These are phyloP conservation scores for Drosophila asahinai DNA, from an alignment of 1,140 invertebrate species.

Conservation along the genomic window DNA sequence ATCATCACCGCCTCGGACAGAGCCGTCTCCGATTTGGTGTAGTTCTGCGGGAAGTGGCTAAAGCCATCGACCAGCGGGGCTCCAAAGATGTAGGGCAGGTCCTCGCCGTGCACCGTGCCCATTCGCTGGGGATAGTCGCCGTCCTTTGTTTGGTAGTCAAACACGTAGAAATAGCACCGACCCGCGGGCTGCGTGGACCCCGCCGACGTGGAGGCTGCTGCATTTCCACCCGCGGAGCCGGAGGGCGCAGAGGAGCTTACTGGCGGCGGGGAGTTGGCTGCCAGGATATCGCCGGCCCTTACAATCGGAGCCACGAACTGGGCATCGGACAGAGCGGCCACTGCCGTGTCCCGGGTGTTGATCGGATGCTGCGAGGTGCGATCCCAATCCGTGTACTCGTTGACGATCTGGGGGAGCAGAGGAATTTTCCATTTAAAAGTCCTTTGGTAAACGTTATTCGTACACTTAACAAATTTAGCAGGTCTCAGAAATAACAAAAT, in stretches of 20 bases:
- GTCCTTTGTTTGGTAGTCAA: constrained; percentile 96
- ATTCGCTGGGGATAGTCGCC: constrained; percentile 95
- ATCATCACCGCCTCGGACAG: constrained; percentile 97
- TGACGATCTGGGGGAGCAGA: constrained; percentile 88
- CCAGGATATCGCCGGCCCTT: constrained; percentile 92
- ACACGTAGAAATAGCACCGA: constrained; percentile 95
- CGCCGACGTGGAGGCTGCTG: constrained; percentile 70
- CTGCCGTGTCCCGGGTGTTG: constrained; percentile 95
- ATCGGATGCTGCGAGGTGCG: constrained; percentile 95
- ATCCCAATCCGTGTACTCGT: constrained; percentile 99
- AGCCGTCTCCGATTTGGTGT: constrained; percentile 94
- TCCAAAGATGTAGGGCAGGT: constrained; percentile 95
- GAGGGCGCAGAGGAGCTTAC: constrained; percentile 74
- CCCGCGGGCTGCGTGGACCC: constrained; percentile 86
- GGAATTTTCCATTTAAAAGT: constrained; percentile 19
- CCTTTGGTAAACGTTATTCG: background rate
- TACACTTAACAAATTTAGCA: background rate
- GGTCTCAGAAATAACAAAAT: background rate
- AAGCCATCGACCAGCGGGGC: constrained; percentile 92
- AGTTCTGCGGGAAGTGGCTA: constrained; percentile 94
- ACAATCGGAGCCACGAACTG: constrained; percentile 95
- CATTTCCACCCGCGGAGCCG: constrained; percentile 41
- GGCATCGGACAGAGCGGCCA: constrained; percentile 96
- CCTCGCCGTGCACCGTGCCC: constrained; percentile 96
- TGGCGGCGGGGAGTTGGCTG: constrained; percentile 85